phyloP scores from a whole-genome alignment of 1,140 invertebrate species.

The Bombus consobrinus region DNA sequence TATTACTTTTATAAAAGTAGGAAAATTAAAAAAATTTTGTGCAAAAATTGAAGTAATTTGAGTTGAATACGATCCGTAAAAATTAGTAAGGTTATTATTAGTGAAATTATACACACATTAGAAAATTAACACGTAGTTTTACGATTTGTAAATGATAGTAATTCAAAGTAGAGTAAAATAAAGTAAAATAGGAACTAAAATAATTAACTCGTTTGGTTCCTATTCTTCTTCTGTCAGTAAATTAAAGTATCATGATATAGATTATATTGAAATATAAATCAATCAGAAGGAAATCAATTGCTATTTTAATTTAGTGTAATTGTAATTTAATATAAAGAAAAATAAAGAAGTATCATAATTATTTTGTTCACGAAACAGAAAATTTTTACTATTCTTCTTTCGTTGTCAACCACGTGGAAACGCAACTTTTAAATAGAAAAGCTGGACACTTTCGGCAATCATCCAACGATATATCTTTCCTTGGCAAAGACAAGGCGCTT shows the following conservation, averaged over 20 bases:
- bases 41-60: too few relatives aligned
- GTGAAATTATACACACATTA: too few relatives aligned
- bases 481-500: constrained; percentile 46
- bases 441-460: constrained; percentile 42
- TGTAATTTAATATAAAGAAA: not conserved
- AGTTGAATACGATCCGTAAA: too few relatives aligned
- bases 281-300: not conserved
- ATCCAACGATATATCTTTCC: constrained; percentile 34
- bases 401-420: not conserved
- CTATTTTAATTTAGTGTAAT: not conserved
- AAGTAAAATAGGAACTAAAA: not conserved
- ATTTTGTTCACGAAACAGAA: not conserved
- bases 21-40: not conserved
- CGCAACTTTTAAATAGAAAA: constrained; percentile 20
- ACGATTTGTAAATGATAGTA: too few relatives aligned
- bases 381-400: not conserved
- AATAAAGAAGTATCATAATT: not conserved
- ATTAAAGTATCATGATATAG: not conserved
- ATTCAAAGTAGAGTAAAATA: not conserved
- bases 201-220: not conserved
- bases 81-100: too few relatives aligned
- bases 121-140: too few relatives aligned
- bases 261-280: not conserved
- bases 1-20: not conserved
- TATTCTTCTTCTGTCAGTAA: not conserved